Conservation (phyloP, 2,888 invertebrate species). For the Eristalis tenax region DNA sequence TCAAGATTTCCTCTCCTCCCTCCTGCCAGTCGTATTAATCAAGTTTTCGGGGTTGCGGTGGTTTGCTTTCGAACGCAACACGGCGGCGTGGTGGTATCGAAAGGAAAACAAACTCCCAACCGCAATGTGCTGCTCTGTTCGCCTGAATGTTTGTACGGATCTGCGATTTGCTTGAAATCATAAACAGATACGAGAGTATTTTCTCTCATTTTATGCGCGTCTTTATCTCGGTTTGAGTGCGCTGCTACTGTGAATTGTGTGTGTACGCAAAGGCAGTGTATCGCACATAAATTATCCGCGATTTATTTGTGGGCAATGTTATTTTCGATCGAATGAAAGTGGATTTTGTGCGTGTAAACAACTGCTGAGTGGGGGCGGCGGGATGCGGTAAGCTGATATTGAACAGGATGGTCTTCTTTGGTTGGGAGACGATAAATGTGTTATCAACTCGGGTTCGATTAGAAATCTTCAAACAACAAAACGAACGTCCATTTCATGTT, state of each 20-base stretch:
- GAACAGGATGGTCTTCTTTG: not conserved
- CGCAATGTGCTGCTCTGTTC: conserved; percentile 34
- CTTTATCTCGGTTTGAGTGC: conserved; percentile 35
- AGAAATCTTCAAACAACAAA: not conserved
- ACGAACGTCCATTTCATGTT: not conserved
- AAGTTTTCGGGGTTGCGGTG: not conserved
- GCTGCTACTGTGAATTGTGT: not conserved
- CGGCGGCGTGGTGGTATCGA: not conserved
- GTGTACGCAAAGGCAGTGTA: not conserved
- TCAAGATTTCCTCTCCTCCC: not conserved
- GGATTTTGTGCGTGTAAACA: conserved; percentile 24
- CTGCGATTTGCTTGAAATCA: conserved; percentile 28
- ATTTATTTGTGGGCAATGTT: conserved; percentile 41
- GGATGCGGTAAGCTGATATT: conserved; percentile 9
- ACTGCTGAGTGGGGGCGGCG: not conserved
- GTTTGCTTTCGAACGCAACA: not conserved
- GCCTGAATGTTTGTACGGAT: conserved; percentile 16
- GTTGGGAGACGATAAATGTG: conserved; percentile 1
- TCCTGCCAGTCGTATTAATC: not conserved
- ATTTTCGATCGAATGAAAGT: conserved; percentile 13
- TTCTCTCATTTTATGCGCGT: conserved; percentile 4
- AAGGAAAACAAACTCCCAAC: conserved; percentile 24
- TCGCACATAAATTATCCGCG: conserved; percentile 38
- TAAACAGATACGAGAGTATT: conserved; percentile 30
- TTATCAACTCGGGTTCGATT: not conserved